A percentile compares a stretch with the other conserved stretches of the same genome.
Conservation (phyloP, 1,140 invertebrate species). For the Atta cephalotes region DNA sequence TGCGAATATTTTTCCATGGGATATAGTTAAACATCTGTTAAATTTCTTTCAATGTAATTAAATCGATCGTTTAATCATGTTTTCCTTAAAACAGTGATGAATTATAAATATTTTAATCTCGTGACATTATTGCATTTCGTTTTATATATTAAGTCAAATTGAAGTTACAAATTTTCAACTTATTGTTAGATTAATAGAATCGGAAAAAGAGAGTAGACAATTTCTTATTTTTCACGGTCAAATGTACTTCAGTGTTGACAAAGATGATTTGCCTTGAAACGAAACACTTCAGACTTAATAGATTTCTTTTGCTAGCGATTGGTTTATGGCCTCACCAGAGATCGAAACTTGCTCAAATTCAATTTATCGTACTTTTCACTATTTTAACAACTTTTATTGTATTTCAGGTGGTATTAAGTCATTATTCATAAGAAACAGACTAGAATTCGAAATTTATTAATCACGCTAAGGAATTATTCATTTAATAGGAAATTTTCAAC, state of each 20-base stretch:
- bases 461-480: not conserved
- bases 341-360: not conserved
- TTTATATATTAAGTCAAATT: not conserved
- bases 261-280: not conserved
- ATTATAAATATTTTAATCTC: not conserved
- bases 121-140: not conserved
- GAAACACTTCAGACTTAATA: not conserved
- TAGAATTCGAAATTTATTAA: not conserved
- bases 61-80: not conserved
- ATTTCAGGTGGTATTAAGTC: slow-evolving; percentile 24
- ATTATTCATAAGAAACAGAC: not conserved
- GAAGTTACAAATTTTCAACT: not conserved
- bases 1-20: not conserved
- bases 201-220: not conserved
- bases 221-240: not conserved
- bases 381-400: slow-evolving; percentile 20
- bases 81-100: not conserved
- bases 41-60: not conserved
- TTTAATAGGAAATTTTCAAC: not conserved
- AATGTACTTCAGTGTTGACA: not conserved
- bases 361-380: not conserved
- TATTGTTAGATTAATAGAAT: not conserved
- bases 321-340: slow-evolving; percentile 18
- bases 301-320: slow-evolving; percentile 15
- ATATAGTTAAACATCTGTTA: not conserved